Evolutionary conservation across 64 coral and sea anemone genomes (phyloP).

Genomic region (Porites lutea): DNA sequence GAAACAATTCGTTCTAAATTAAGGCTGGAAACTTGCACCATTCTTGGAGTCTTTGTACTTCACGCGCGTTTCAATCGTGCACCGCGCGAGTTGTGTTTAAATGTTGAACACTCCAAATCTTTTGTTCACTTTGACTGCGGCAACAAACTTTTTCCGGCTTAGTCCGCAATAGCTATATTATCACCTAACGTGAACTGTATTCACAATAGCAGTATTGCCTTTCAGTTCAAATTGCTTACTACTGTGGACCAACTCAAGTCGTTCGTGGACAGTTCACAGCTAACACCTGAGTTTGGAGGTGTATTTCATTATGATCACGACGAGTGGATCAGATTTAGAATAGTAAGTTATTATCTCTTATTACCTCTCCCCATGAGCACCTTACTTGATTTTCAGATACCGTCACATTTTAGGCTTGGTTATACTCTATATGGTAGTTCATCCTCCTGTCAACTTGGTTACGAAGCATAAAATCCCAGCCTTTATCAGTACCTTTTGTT

Average conservation of each 20-base stretch:
- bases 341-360: conserved; percentile 75
- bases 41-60: neutral
- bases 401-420: too few species aligned
- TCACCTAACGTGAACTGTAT: neutral
- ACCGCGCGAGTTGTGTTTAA: neutral
- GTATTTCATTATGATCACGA: conserved; percentile 97
- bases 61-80: neutral
- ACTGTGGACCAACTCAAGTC: conserved; percentile 91
- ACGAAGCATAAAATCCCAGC: neutral
- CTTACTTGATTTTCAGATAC: too few species aligned
- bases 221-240: conserved; percentile 95
- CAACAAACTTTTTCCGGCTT: neutral
- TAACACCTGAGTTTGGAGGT: conserved; percentile 94
- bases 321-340: conserved; percentile 98
- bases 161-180: neutral
- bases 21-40: neutral
- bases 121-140: neutral
- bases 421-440: too few species aligned
- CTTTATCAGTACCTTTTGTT: too few species aligned
- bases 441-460: too few species aligned
- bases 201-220: conserved; percentile 42
- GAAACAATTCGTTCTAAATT: neutral
- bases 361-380: too few species aligned
- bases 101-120: too few species aligned
- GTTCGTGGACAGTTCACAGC: conserved; percentile 81